phyloP scores from a whole-genome alignment of 2,113 vertebrate species.

The Megalops atlanticus region DNA sequence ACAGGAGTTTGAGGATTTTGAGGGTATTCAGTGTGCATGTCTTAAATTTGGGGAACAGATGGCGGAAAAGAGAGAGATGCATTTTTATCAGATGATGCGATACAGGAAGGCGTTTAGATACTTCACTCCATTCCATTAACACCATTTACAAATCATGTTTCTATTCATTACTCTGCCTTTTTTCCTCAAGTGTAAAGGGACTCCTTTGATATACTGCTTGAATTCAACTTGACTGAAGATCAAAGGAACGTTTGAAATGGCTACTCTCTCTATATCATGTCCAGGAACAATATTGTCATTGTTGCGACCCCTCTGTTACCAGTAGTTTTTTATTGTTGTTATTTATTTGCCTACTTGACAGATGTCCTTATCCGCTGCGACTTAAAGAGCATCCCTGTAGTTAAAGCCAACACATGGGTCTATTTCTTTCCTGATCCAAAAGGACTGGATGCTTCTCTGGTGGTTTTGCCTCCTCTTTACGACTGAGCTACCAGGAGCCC shows the following conservation, averaged over 20 bases:
- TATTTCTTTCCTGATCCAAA: too few species aligned
- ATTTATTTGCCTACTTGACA: too few species aligned
- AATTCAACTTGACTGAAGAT: background rate
- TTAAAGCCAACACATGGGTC: too few species aligned
- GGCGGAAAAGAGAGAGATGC: conserved; percentile 52
- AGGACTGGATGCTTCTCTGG: too few species aligned
- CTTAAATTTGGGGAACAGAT: conserved; percentile 52
- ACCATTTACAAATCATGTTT: background rate
- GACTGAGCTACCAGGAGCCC: too few species aligned
- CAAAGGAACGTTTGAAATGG: background rate
- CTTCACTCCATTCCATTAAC: background rate
- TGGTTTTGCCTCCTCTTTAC: too few species aligned
- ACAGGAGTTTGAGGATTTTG: conserved; percentile 1
- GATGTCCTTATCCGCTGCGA: too few species aligned
- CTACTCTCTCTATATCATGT: background rate
- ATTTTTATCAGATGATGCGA: background rate
- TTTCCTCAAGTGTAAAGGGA: background rate
- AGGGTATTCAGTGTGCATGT: conserved; percentile 44
- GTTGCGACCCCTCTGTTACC: too few species aligned
- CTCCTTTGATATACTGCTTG: background rate
- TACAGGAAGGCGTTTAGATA: background rate
- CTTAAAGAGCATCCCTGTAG: too few species aligned
- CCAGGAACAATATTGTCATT: background rate
- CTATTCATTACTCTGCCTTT: background rate
- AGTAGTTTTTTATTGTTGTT: too few species aligned